These are phyloP conservation scores for Dolichopus griseipennis DNA, from an alignment of 2,888 invertebrate species.

Conservation along the genomic window DNA sequence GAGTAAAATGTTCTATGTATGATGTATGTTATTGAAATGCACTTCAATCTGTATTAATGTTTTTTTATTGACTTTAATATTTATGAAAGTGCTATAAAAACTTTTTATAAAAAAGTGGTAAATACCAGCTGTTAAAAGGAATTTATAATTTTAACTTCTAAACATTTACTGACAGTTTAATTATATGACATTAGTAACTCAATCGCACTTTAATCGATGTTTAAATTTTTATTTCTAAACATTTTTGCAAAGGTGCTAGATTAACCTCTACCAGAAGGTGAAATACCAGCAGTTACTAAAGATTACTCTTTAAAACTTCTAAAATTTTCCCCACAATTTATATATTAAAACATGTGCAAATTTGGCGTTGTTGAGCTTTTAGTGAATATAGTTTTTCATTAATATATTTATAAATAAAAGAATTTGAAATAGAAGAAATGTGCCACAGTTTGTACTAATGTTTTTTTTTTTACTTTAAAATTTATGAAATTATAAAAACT, in stretches of 20 bases:
- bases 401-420: too few species aligned
- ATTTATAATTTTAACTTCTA: conserved; percentile 27
- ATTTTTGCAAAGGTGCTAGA: conserved; percentile 27
- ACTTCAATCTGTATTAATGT: conserved; percentile 21
- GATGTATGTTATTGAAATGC: conserved; percentile 14
- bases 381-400: too few species aligned
- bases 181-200: background rate
- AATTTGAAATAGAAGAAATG: too few species aligned
- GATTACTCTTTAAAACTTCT: conserved; percentile 25
- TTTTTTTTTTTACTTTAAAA: too few species aligned
- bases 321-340: conserved; percentile 32
- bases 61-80: conserved; percentile 15
- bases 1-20: too few species aligned
- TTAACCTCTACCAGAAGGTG: conserved; percentile 16
- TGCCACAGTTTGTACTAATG: too few species aligned
- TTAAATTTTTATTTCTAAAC: conserved; percentile 12
- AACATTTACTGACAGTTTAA: conserved; percentile 30
- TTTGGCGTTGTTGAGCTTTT: too few species aligned
- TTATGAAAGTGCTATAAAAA: conserved; percentile 27
- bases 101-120: conserved; percentile 13
- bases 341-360: too few species aligned
- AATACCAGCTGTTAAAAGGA: conserved; percentile 29
- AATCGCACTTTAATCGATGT: conserved; percentile 25
- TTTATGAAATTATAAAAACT: too few species aligned
- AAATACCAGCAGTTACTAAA: conserved; percentile 23